These are phyloP conservation scores for Dugesia japonica DNA, from an alignment of 2,888 invertebrate genomes.

Conservation along the genomic window DNA sequence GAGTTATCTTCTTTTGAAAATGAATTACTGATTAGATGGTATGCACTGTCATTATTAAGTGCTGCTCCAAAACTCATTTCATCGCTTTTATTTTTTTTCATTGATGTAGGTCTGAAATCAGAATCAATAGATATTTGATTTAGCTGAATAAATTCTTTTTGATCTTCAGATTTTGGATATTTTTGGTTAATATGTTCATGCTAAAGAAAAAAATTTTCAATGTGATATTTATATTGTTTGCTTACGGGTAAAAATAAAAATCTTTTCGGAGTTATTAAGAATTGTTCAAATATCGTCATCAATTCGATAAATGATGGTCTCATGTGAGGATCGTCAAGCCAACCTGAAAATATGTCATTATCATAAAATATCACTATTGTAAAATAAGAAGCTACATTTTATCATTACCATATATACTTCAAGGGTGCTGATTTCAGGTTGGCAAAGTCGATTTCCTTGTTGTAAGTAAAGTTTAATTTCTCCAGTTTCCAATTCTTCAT, in stretches of 20 bases:
- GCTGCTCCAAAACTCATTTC: background rate
- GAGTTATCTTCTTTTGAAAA: background rate
- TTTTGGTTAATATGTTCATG: background rate
- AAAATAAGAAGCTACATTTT: conserved; percentile 25
- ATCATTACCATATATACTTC: conserved; percentile 34
- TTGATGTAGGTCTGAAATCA: background rate
- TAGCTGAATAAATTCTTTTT: background rate
- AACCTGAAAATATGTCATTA: background rate
- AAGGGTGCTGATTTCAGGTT: conserved; percentile 33
- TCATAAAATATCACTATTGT: background rate
- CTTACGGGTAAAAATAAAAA: background rate
- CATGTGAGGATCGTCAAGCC: conserved; percentile 27
- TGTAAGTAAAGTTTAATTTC: conserved; percentile 25
- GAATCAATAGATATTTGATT: background rate
- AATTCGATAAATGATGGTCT: conserved; percentile 30
- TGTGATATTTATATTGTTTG: too few relatives aligned
- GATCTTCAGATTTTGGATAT: background rate
- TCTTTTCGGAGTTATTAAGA: background rate
- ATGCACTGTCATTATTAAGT: background rate
- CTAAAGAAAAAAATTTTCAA: background rate
- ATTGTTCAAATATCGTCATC: background rate
- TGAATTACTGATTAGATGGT: background rate
- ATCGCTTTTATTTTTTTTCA: background rate
- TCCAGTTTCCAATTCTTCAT: conserved; percentile 24
- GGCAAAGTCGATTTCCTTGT: conserved; percentile 31